These are phyloP conservation scores for Xenentodon cancila DNA, from an alignment of 2,797 vertebrate species.

Conservation along the genomic window DNA sequence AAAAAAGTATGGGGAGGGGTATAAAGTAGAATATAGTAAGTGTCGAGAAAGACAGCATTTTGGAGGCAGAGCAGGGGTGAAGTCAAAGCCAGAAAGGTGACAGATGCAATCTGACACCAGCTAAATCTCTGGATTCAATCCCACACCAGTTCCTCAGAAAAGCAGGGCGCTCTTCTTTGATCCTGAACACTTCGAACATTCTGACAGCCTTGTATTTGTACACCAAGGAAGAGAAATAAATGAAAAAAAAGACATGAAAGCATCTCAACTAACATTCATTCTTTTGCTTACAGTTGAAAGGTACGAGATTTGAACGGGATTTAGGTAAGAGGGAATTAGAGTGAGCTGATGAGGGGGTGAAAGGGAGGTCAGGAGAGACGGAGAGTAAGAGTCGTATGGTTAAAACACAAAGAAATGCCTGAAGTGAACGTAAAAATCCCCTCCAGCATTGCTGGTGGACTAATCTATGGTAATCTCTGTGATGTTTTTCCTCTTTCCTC, in stretches of 20 bases:
- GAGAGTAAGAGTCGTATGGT: not conserved
- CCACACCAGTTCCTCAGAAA: conserved; percentile 66
- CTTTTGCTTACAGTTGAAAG: conserved; percentile 19
- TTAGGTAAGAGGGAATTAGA: conserved; percentile 36
- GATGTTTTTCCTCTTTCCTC: conserved; percentile 13
- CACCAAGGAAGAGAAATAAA: conserved; percentile 55
- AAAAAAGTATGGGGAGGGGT: conserved; percentile 1
- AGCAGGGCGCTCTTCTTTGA: conserved; percentile 73
- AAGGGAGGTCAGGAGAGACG: not conserved
- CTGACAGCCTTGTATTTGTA: conserved; percentile 75
- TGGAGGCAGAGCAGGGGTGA: conserved; percentile 35
- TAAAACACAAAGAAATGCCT: not conserved
- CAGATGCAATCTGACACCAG: conserved; percentile 62
- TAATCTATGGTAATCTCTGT: too few species aligned
- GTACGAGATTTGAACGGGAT: conserved; percentile 41
- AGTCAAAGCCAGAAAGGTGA: conserved; percentile 29
- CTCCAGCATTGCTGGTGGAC: not conserved
- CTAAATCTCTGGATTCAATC: conserved; percentile 69
- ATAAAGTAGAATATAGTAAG: conserved; percentile 27
- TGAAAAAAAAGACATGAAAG: conserved; percentile 37
- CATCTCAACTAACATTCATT: conserved; percentile 33
- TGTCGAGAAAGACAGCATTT: conserved; percentile 19
- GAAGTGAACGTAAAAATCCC: not conserved
- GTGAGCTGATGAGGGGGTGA: not conserved
- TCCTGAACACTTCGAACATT: conserved; percentile 81